Evolutionary conservation across 2,113 vertebrate genomes (phyloP).

Genomic region (Pseudopodoces humilis): DNA sequence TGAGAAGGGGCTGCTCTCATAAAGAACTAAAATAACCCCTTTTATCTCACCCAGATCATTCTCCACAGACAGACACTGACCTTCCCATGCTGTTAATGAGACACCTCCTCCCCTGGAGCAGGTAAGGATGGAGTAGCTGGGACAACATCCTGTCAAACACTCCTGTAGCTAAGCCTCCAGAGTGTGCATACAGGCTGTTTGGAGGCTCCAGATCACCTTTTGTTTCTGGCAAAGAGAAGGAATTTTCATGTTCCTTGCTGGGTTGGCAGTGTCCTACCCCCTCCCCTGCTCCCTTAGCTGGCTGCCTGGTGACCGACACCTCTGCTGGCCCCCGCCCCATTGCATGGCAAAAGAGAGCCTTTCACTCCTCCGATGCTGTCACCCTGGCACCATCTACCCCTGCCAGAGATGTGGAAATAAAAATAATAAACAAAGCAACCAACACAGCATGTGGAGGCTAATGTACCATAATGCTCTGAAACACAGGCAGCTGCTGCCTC

Average conservation of each 20-base stretch:
- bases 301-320: rapidly evolving
- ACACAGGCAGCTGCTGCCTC: slow-evolving; percentile 5
- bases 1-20: background rate
- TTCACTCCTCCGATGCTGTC: background rate
- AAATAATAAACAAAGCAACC: slow-evolving; percentile 59
- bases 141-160: background rate
- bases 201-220: background rate
- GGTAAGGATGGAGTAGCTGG: background rate
- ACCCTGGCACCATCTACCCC: background rate
- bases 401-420: slow-evolving; percentile 34
- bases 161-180: rapidly evolving
- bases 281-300: rapidly evolving
- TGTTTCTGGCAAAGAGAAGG: background rate
- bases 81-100: background rate
- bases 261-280: background rate
- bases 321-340: background rate
- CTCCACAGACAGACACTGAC: background rate
- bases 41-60: background rate
- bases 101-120: background rate
- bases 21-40: background rate
- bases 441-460: background rate
- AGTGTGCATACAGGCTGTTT: background rate
- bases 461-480: slow-evolving; percentile 41
- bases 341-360: rapidly evolving
- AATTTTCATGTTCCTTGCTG: background rate